phyloP scores from a whole-genome alignment of 2,113 vertebrate genomes.

The Pteruthius melanotis region DNA sequence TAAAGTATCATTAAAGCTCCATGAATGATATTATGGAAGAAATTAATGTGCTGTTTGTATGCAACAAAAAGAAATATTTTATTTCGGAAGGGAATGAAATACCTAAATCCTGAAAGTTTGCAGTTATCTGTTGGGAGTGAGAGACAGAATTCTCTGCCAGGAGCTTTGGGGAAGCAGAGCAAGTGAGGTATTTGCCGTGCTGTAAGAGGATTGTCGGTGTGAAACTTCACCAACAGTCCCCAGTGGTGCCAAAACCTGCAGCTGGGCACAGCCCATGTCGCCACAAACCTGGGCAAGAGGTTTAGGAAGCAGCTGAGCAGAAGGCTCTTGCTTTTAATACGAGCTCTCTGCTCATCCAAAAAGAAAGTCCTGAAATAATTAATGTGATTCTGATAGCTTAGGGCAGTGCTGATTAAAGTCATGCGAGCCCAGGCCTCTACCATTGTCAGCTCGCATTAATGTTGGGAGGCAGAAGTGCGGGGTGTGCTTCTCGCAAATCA shows the following conservation, averaged over 20 bases:
- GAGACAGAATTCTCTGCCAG: not conserved
- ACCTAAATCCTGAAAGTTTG: slow-evolving; percentile 6
- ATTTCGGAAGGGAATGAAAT: not conserved
- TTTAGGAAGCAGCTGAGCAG: not conserved
- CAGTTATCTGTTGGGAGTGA: not conserved
- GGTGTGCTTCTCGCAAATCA: slow-evolving; percentile 17
- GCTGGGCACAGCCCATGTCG: not conserved
- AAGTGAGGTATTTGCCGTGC: not conserved
- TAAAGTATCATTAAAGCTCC: slow-evolving; percentile 50
- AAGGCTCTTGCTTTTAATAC: not conserved
- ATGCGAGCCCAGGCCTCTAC: slow-evolving; percentile 67
- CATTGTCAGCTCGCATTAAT: slow-evolving; percentile 75
- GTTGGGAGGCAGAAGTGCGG: slow-evolving; percentile 24
- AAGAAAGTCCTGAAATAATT: slow-evolving; percentile 65
- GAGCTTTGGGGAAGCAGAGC: not conserved
- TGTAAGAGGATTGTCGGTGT: not conserved
- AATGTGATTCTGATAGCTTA: slow-evolving; percentile 62
- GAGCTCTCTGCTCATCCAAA: slow-evolving; percentile 23
- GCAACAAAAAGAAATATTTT: not conserved
- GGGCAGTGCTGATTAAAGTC: slow-evolving; percentile 57
- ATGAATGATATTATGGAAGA: not conserved
- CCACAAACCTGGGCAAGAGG: not conserved
- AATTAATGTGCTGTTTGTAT: slow-evolving; percentile 43
- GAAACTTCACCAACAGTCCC: slow-evolving; percentile 63
- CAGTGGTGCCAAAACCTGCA: not conserved